These are phyloP conservation scores for Drosophila bocki DNA, from an alignment of 1,140 invertebrate genomes.

Conservation along the genomic window DNA sequence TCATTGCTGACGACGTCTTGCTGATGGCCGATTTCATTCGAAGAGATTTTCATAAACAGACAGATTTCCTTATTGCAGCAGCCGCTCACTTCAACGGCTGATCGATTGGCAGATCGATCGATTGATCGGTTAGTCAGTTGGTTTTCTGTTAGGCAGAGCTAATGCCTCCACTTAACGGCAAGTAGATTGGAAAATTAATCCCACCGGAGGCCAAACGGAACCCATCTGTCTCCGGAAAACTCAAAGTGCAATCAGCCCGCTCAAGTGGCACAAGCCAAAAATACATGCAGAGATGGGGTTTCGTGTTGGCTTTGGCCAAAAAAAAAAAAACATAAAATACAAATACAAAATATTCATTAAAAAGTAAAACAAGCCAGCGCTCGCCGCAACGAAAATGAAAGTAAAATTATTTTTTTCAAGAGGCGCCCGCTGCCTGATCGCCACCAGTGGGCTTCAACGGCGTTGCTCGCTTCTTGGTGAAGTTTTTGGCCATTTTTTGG, in stretches of 20 bases:
- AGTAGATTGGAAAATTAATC: conserved; percentile 33
- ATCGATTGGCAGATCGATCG: conserved; percentile 23
- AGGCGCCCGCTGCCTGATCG: conserved; percentile 30
- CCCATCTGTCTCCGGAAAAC: conserved; percentile 27
- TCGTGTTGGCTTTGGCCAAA: conserved; percentile 35
- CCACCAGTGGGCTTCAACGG: conserved; percentile 25
- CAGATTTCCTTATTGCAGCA: conserved; percentile 67
- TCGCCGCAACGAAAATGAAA: conserved; percentile 71
- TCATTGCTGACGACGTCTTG: conserved; percentile 3
- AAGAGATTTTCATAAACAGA: conserved; percentile 34
- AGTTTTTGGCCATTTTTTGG: conserved; percentile 69
- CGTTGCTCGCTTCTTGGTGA: conserved; percentile 52
- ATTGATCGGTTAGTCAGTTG: conserved; percentile 28
- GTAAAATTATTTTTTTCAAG: conserved; percentile 75
- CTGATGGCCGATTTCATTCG: conserved; percentile 34
- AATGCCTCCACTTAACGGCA: conserved; percentile 34
- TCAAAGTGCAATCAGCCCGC: conserved; percentile 62
- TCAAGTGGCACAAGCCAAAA: conserved; percentile 47
- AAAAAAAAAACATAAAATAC: conserved; percentile 18
- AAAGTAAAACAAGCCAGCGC: conserved; percentile 56
- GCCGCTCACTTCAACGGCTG: conserved; percentile 50
- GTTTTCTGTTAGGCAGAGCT: conserved; percentile 34
- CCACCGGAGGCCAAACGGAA: conserved; percentile 40
- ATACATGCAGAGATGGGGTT: conserved; percentile 42
- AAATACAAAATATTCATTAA: conserved; percentile 29